Evolutionary conservation across 1,140 invertebrate species (phyloP).

Genomic region (Heliconius hewitsoni): DNA sequence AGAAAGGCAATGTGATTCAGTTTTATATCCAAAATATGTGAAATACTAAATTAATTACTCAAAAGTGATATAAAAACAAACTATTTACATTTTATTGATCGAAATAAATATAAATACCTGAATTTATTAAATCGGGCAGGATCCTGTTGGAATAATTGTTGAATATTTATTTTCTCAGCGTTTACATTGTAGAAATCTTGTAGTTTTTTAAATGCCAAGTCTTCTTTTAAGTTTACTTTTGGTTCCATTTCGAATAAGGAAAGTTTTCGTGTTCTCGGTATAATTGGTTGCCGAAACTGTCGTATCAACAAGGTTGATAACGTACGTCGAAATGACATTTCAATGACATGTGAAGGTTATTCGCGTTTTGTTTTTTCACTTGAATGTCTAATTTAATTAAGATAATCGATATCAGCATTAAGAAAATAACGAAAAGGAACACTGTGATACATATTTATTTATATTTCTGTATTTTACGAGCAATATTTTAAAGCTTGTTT

Average conservation of each 20-base stretch:
- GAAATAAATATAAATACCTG: constrained; percentile 82
- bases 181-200: constrained; percentile 86
- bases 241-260: constrained; percentile 65
- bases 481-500: too few relatives aligned
- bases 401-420: neutral
- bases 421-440: too few relatives aligned
- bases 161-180: constrained; percentile 88
- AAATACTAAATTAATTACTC: neutral
- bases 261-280: constrained; percentile 47
- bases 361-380: constrained; percentile 61
- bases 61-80: neutral
- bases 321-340: constrained; percentile 73
- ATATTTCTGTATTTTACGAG: too few relatives aligned
- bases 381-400: neutral
- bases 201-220: constrained; percentile 87
- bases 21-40: constrained; percentile 10
- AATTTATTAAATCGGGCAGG: constrained; percentile 89
- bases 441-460: too few relatives aligned
- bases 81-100: neutral
- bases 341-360: constrained; percentile 77
- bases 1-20: constrained; percentile 4
- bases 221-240: constrained; percentile 82
- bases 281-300: constrained; percentile 50
- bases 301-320: constrained; percentile 65
- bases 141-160: constrained; percentile 89